Evolutionary conservation across 2,888 invertebrate genomes (phyloP), one percentile per base, ranked within the genome.

Genomic region (Leptinotarsa rubiginosa): DNA sequence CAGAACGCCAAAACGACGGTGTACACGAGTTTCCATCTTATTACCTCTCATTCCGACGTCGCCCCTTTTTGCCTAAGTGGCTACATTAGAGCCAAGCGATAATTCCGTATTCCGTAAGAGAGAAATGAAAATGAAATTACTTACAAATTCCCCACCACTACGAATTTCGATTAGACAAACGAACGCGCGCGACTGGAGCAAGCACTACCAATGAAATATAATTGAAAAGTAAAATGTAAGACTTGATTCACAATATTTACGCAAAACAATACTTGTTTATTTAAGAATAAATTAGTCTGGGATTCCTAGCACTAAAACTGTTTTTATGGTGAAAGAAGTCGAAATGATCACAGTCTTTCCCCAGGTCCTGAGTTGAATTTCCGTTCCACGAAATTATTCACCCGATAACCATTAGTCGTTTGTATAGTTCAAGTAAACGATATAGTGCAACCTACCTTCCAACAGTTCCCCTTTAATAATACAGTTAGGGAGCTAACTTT

Each of bases 201-300:
- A 41, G 31, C 56, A 22, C 10, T 15, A 22, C 56, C 4, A 22
- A 13, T 10, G 56, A 56, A 22, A 56, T 22, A 20, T 22, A 20
- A 52, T 52, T 52, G 52, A 52, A 52, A 52, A 4, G 22, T 56
- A 56, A 50, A 13, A 50, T 13, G 50, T 16, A 16, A 50, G 56
- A 22, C 56, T 10, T 22, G 56, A 56, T 56, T 20, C 56, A 22
- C 56, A 56, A 56, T 56, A 56, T 56, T 56, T 56, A 56, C 56
- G 56, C 22, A 15, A 56, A 12, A 15, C 13, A 56, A 56, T 22
- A 56, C 56, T 56, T 56, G 56, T 56, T 56, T 20, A 56, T 25
- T 56, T 22, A 22, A 56, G 13, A 25, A 56, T 22, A 56, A 56
- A 56, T 56, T 25, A 56, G 15, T 56, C 56, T 56, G 56, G 56